phyloP scores from a whole-genome alignment of 1,140 invertebrate species.

The Formica exsecta region DNA sequence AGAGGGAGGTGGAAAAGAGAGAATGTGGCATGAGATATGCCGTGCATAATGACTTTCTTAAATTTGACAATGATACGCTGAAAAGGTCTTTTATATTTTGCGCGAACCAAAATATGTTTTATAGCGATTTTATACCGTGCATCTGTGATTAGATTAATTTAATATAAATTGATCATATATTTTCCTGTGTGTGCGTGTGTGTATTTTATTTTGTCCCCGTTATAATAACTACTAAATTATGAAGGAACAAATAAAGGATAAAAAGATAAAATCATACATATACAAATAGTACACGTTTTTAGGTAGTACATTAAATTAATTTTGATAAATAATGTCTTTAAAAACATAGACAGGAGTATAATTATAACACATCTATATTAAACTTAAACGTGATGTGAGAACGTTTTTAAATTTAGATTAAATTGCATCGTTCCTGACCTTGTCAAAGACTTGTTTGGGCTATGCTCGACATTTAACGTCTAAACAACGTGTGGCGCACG shows the following conservation, averaged over 20 bases:
- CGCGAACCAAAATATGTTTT: not conserved
- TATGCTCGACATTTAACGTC: conserved; percentile 55
- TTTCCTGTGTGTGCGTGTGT: not conserved
- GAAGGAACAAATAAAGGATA: too few species aligned
- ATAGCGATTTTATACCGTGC: not conserved
- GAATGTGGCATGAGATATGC: not conserved
- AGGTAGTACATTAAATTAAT: not conserved
- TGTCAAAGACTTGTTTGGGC: conserved; percentile 66
- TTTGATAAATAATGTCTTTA: not conserved
- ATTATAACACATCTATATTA: not conserved
- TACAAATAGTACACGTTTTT: not conserved
- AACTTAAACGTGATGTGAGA: not conserved
- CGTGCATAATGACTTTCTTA: conserved; percentile 49
- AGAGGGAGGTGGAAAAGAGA: not conserved
- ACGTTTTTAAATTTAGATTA: not conserved
- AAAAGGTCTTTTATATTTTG: not conserved
- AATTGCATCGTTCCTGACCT: conserved; percentile 38
- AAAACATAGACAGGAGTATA: not conserved
- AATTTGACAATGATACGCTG: conserved; percentile 53
- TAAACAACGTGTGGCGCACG: conserved; percentile 68
- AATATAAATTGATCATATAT: not conserved
- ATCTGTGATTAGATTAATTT: not conserved
- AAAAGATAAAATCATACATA: too few species aligned
- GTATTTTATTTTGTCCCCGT: too few species aligned
- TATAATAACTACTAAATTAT: not conserved